These are phyloP conservation scores for Apotomis turbidana DNA, from an alignment of 2,888 invertebrate genomes.

Conservation along the genomic window DNA sequence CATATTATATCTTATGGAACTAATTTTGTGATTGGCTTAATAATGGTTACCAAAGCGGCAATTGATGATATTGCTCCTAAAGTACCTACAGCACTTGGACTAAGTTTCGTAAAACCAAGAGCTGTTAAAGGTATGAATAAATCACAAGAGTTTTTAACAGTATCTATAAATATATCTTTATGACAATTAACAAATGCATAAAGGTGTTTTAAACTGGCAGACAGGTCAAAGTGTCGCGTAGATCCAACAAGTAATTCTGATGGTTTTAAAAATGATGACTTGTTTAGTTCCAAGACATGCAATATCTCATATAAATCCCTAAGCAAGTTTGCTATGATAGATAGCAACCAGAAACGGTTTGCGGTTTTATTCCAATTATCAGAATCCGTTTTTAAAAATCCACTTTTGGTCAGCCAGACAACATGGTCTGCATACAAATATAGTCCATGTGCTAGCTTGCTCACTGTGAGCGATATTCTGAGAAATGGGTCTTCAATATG, in stretches of 20 bases:
- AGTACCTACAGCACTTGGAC: conserved; percentile 90
- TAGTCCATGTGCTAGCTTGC: conserved; percentile 90
- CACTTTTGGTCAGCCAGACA: conserved; percentile 92
- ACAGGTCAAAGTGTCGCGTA: conserved; percentile 55
- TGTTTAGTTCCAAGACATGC: conserved; percentile 83
- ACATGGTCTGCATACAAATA: conserved; percentile 94
- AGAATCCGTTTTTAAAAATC: conserved; percentile 86
- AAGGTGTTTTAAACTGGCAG: conserved; percentile 59
- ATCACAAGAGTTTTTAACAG: conserved; percentile 93
- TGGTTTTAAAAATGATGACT: conserved; percentile 69
- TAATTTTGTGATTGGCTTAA: conserved; percentile 91
- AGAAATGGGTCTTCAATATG: conserved; percentile 89
- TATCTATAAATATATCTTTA: conserved; percentile 90
- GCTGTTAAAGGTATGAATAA: conserved; percentile 93
- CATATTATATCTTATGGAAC: conserved; percentile 68
- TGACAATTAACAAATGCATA: conserved; percentile 66
- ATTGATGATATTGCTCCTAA: conserved; percentile 92
- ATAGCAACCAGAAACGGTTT: conserved; percentile 93
- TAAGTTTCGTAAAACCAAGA: conserved; percentile 90
- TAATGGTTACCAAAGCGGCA: conserved; percentile 89
- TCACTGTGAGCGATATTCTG: conserved; percentile 88
- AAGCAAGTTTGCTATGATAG: conserved; percentile 90
- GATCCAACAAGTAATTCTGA: conserved; percentile 68
- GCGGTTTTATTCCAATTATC: conserved; percentile 89
- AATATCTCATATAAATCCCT: conserved; percentile 94